Evolutionary conservation across 2,113 vertebrate genomes (phyloP).

Genomic region (Protobothrops flavoviridis): DNA sequence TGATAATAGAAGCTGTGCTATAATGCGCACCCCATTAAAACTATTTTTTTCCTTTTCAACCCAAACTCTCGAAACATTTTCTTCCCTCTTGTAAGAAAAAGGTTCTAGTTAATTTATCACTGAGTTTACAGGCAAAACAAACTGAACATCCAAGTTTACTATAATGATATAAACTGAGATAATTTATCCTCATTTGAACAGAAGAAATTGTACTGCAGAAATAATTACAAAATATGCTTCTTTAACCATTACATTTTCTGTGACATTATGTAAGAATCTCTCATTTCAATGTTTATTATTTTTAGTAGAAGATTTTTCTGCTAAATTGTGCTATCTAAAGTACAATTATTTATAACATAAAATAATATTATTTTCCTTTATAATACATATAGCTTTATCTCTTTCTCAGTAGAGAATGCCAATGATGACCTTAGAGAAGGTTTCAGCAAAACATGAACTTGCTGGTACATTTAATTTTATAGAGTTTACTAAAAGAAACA

Average conservation of each 20-base stretch:
- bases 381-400: not conserved
- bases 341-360: not conserved
- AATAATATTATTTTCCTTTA: not conserved
- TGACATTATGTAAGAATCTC: not conserved
- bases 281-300: conserved; percentile 10
- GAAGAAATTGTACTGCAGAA: not conserved
- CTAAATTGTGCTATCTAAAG: not conserved
- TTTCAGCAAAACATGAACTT: not conserved
- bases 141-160: not conserved
- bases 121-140: not conserved
- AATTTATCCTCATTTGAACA: not conserved
- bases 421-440: not conserved
- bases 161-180: not conserved
- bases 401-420: not conserved
- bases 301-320: not conserved
- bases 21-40: not conserved
- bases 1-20: not conserved
- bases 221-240: not conserved
- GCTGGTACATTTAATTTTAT: too few species aligned
- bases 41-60: not conserved
- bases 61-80: not conserved
- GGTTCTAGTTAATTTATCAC: not conserved
- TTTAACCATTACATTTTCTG: conserved; percentile 1
- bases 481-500: too few species aligned
- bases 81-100: not conserved